Conservation (phyloP, 2,888 invertebrate species). For the Poecilobothrus nobilitatus region DNA sequence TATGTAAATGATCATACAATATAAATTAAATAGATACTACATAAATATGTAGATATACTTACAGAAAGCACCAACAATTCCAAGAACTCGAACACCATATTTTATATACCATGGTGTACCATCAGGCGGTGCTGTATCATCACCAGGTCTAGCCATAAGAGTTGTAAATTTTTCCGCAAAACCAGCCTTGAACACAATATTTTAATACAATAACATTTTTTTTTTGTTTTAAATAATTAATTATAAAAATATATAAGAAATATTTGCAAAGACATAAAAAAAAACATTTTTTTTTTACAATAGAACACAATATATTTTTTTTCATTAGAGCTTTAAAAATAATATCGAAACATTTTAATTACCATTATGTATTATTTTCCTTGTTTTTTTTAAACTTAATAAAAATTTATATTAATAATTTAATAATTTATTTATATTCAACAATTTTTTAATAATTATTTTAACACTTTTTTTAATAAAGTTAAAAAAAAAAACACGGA, state of each 20-base stretch:
- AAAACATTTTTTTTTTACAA: too few relatives aligned
- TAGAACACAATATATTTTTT: not conserved
- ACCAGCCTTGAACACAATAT: slow-evolving; percentile 47
- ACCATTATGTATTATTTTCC: not conserved
- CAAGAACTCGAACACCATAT: slow-evolving; percentile 73
- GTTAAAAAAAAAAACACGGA: not conserved
- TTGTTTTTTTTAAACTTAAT: not conserved
- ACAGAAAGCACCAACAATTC: slow-evolving; percentile 78
- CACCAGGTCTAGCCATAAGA: slow-evolving; percentile 73
- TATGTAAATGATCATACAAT: too few relatives aligned
- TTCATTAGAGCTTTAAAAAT: not conserved
- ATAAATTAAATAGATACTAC: slow-evolving; percentile 10
- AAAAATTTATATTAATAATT: not conserved
- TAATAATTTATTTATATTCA: not conserved
- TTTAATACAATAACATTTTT: slow-evolving; percentile 10
- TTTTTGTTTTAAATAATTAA: not conserved
- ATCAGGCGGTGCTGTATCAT: slow-evolving; percentile 64
- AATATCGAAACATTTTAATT: not conserved
- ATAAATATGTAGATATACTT: slow-evolving; percentile 42
- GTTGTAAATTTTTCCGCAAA: slow-evolving; percentile 70
- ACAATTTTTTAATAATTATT: not conserved
- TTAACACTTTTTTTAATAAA: not conserved
- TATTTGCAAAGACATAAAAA: not conserved
- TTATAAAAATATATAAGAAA: not conserved
- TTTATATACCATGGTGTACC: slow-evolving; percentile 86